Evolutionary conservation across 2,888 invertebrate genomes (phyloP), one percentile per base, ranked within the genome.

Genomic region (Prenolepis imparis): DNA sequence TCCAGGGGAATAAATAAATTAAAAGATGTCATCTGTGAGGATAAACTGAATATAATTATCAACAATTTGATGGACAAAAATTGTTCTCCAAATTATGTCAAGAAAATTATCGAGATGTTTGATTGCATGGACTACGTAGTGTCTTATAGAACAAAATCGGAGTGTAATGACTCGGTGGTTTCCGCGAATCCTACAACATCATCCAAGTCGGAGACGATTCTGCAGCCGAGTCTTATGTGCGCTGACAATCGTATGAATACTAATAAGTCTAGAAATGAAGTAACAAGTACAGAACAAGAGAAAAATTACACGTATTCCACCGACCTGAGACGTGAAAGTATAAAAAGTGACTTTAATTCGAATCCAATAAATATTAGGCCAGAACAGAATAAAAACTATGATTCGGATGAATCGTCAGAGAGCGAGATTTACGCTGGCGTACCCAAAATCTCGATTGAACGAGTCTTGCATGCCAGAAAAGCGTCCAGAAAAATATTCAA

Each of bases 71-170:
- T 84, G 11, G 86, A 91, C 44, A 91, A 91, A 68, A 92, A 92
- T 84, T 92, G 90, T 52, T 81, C 93, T 4, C 61, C 87, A 18
- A 87, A 92, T 28, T 93, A 92, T 36, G 87, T 93, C 4, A 82
- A 87, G 28, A 92, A 93, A 84, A 88, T 94, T 73, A 77, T 91
- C 44, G 86, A 91, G n/a, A 90, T 93, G 81, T 84, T 93, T 39
- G 90, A 92, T 59, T 91, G 90, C 24, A 85, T 93, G 24, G 90
- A 91, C 41, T 92, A 91, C 70, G 67, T 92, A n/a, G 57, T 90
- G 0, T 89, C 90, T 3, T 89, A 91, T 21, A 85, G 72, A 44
- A 39, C 77, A 5, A 18, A 5, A 57, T 67, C 66, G 3, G 64
- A 84, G 32, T 18, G 66, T 21, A 36, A 39, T 9, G 28, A 68